These are phyloP conservation scores for rabbit (Oryctolagus cuniculus) DNA, from an alignment of 2,113 vertebrate species.

Conservation along the genomic window DNA sequence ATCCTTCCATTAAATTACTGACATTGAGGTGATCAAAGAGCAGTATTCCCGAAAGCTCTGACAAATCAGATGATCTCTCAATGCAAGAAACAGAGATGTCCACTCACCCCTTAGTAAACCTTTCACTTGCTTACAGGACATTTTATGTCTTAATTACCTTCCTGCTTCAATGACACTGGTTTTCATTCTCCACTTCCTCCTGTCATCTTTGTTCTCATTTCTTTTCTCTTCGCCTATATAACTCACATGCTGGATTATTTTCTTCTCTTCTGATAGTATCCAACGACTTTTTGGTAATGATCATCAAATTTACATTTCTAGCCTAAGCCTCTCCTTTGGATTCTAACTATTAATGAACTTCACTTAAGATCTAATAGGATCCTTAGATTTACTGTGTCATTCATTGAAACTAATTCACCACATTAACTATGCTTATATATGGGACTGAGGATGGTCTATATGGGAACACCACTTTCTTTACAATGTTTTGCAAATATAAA, in stretches of 20 bases:
- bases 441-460: accelerated
- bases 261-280: not conserved
- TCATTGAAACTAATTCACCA: not conserved
- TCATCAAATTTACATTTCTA: not conserved
- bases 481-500: not conserved
- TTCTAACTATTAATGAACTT: not conserved
- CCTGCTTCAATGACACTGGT: not conserved
- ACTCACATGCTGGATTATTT: not conserved
- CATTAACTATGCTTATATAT: no score
- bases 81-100: not conserved
- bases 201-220: not conserved
- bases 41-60: not conserved
- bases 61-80: not conserved
- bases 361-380: not conserved
- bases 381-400: not conserved
- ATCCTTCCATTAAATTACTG: not conserved
- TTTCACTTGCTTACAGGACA: not conserved
- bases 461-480: not conserved
- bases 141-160: not conserved
- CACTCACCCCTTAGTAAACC: not conserved
- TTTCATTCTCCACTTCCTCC: not conserved
- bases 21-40: not conserved
- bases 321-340: not conserved
- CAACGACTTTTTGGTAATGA: not conserved
- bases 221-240: no score